phyloP scores from a whole-genome alignment of 2,113 vertebrate genomes.

The Centropus bengalensis region DNA sequence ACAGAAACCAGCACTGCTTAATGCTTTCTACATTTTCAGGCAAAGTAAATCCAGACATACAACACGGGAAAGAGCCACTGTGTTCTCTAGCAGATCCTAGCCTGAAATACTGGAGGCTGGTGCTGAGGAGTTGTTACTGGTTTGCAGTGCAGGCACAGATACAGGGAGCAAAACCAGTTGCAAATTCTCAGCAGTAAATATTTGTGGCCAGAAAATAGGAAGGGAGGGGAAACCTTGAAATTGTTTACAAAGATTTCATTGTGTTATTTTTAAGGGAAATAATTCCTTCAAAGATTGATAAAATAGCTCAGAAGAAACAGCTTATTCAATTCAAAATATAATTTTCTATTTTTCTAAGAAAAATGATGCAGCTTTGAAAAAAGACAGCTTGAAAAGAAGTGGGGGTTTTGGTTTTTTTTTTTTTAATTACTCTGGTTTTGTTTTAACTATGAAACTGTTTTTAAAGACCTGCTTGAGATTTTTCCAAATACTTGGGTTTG shows the following conservation, averaged over 20 bases:
- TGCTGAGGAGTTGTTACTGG: background rate
- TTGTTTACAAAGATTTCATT: background rate
- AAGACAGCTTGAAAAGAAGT: background rate
- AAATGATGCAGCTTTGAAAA: background rate
- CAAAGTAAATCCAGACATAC: background rate
- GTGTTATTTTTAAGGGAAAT: background rate
- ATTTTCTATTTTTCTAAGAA: background rate
- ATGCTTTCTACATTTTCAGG: background rate
- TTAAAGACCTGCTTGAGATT: background rate
- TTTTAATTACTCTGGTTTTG: background rate
- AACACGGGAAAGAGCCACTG: background rate
- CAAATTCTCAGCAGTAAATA: background rate
- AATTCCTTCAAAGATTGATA: background rate
- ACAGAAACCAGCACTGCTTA: background rate
- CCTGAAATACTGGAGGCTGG: background rate
- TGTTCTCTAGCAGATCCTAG: background rate
- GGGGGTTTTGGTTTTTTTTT: no score
- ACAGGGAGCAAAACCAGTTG: background rate
- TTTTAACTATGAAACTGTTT: background rate
- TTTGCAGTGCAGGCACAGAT: background rate
- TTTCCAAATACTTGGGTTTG: background rate
- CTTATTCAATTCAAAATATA: background rate
- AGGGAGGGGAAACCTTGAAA: background rate
- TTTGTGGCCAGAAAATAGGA: background rate
- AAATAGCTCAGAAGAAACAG: background rate